Evolutionary conservation across 2,888 invertebrate species (phyloP).

Genomic region (Caenorhabditis zanzibari): DNA sequence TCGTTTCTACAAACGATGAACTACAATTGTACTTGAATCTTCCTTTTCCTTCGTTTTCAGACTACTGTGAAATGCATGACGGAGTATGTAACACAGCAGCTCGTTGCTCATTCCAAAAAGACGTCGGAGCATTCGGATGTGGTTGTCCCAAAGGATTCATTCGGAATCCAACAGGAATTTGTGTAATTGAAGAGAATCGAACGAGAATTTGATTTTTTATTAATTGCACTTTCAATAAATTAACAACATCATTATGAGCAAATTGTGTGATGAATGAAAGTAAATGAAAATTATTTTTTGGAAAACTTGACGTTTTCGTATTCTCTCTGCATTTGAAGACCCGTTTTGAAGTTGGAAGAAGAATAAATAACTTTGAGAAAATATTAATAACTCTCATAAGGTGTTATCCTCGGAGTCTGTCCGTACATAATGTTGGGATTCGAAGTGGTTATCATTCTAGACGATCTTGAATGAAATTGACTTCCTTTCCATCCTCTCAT

Average conservation of each 20-base stretch:
- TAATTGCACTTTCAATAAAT: constrained; percentile 21
- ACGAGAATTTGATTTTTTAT: constrained; percentile 27
- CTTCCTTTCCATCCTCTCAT: constrained; percentile 43
- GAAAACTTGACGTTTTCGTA: constrained; percentile 2
- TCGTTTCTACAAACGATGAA: too few relatives aligned
- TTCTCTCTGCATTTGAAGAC: constrained; percentile 32
- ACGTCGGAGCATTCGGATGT: constrained; percentile 72
- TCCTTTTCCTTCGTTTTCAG: constrained; percentile 22
- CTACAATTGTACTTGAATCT: too few relatives aligned
- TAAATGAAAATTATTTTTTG: background rate
- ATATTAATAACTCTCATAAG: constrained; percentile 60
- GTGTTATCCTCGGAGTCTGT: constrained; percentile 60
- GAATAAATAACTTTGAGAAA: constrained; percentile 1
- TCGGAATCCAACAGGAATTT: constrained; percentile 61
- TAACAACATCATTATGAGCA: constrained; percentile 34
- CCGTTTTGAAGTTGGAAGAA: constrained; percentile 25
- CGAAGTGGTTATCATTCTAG: constrained; percentile 54
- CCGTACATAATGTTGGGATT: constrained; percentile 65
- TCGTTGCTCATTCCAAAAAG: constrained; percentile 73
- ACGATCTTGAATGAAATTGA: constrained; percentile 8
- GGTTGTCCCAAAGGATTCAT: constrained; percentile 68
- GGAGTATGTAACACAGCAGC: constrained; percentile 61
- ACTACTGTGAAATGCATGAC: constrained; percentile 66
- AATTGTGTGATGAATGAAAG: constrained; percentile 16
- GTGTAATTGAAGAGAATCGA: constrained; percentile 47